Base-by-base conservation (phyloP, 2,888 invertebrate genomes). In the Microctonus brassicae region DNA sequence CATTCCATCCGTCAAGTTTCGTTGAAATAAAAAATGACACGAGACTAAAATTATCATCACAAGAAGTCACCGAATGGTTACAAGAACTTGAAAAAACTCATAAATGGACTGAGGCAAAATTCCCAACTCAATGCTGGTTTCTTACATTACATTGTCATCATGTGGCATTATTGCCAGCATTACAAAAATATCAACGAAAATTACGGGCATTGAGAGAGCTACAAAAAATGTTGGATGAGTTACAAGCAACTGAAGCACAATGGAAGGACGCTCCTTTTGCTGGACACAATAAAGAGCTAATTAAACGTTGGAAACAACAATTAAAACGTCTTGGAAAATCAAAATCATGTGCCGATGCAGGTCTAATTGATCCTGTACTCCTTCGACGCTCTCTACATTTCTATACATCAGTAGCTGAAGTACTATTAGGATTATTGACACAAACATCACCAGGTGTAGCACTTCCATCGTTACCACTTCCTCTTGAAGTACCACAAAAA, bases 61-160 rank as follows among this genome's bases (percentile, higher is more conserved):
- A 94, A 78, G 96, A 97, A 86, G 94, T 94, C 5, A 91, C 91
- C 70, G 91, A 93, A 75, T 96, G 95, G 95, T 86, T 93, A 10
- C 90, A 92, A 69, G 88, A 90, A 63, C 88, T 94, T 66, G 90
- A 93, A 92, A 87, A 91, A 87, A 87, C 85, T 33, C 91, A 92
- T 85, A 89, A 90, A 61, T 94, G 94, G 93, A 91, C 91, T 10
- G 93, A 94, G 66, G 92, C 94, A 2, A 98, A 97, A 83, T 99
- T 99, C 88, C 95, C 96, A 76, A 98, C 98, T 0, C 95, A 97
- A 79, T 99, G 98, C 86, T 99, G 98, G 96, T 98, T 97, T 89
- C 90, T 99, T 60, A 97, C 98, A 0, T 90, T 98, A 52, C 96
- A 97, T 87, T 95, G 95, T 88, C 97, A 98, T 88, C 98, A 98